These are phyloP conservation scores for Pygoscelis antarcticus DNA, from an alignment of 2,113 vertebrate genomes.

Conservation along the genomic window DNA sequence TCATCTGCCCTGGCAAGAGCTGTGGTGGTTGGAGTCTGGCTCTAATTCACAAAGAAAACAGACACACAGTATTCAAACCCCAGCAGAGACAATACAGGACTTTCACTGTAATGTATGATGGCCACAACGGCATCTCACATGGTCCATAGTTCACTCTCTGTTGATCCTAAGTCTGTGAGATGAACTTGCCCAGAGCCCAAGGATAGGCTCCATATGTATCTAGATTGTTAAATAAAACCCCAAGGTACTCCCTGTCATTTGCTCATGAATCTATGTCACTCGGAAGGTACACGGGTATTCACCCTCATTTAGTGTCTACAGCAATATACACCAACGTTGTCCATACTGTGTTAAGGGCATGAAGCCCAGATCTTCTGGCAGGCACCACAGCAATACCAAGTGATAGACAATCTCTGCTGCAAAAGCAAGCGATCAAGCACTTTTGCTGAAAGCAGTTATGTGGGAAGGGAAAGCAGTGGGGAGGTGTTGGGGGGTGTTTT, in stretches of 20 bases:
- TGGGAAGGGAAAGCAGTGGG: not conserved
- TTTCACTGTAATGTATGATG: not conserved
- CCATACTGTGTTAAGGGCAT: not conserved
- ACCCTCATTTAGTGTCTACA: not conserved
- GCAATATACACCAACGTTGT: not conserved
- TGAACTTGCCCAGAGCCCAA: not conserved
- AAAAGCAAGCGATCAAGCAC: not conserved
- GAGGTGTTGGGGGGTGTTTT: not conserved
- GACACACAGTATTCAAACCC: not conserved
- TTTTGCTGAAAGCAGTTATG: not conserved
- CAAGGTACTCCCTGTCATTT: not conserved
- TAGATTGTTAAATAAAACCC: not conserved
- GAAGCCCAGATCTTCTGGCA: not conserved
- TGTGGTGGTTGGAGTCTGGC: constrained; percentile 1
- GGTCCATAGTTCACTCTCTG: not conserved
- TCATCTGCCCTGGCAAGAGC: constrained; percentile 50
- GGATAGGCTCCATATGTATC: not conserved
- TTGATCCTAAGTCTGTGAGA: not conserved
- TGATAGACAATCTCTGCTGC: not conserved
- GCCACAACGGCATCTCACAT: not conserved
- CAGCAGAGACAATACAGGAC: not conserved
- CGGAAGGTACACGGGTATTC: not conserved
- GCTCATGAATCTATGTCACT: not conserved
- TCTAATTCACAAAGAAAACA: not conserved
- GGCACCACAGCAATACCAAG: not conserved